Evolutionary conservation across 2,113 vertebrate species (phyloP), one percentile per base, ranked within the genome.

Genomic region (Campylomormyrus numenius): DNA sequence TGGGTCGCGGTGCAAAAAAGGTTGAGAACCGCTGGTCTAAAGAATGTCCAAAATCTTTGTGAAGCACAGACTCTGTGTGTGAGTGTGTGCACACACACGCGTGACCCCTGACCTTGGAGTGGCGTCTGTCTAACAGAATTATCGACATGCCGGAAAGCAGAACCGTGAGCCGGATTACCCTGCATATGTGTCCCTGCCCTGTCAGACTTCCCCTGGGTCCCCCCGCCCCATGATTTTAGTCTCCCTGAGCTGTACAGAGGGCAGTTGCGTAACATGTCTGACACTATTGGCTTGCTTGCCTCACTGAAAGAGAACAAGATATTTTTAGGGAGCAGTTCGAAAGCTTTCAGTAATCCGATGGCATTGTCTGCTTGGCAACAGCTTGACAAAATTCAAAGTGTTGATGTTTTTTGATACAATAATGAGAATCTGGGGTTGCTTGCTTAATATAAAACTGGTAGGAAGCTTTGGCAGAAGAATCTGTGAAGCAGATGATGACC

Each of bases 251-350:
- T n/a, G 49, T 9, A 8, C 70, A 39, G 21, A 52, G 17, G 70
- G n/a, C 48, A 53, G 70, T 80, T 83, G 49, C 70, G 21, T 89
- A 89, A 83, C 31, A 10, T 46, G n/a, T 24, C 46, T 15, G 70
- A 35, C 49, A 46, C 49, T 39, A 74, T 89, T 46, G 62, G 62
- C 62, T 70, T 27, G 10, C 62, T 80, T 19, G 35, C 58, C 62
- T 89, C 46, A 31, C 27, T 31, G 42, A 27, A 46, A 35, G 19
- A 62, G 21, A 45, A 35, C 45, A 89, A 48, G 83, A 89, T 89
- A 80, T 83, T 89, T 89, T 89, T 89, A 80, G 49, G 49, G 46
- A 83, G 10, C 58, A 45, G 15, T 31, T 74, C 1, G 70, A 77
- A 80, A 89, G 46, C 70, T 7, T 15, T n/a, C 13, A 17, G 17